Base-by-base conservation (phyloP, 2,113 vertebrate genomes). In the Boulengerochromis microlepis region DNA sequence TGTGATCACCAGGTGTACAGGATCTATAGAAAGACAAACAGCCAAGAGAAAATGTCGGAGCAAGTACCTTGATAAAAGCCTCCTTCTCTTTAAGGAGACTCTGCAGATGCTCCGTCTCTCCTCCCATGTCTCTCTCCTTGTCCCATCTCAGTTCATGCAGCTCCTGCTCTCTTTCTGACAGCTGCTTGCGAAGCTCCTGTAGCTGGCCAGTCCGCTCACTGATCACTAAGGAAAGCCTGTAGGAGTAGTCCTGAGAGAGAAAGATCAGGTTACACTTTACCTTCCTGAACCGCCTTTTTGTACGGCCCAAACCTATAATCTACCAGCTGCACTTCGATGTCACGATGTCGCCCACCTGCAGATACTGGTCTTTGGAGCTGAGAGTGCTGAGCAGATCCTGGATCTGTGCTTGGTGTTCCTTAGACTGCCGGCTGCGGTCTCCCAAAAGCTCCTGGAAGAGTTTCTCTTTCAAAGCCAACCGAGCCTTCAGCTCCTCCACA, bases 401-500 rank as follows among this genome's bases (percentile, higher is more conserved):
- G 64, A 98, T 92, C 93, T 98, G 98, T 10, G 94, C 89, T 84
- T 97, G 97, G 2, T 98, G 97, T 40, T 99, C 97, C 86, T 94
- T 74, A 0, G 95, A 90, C 74, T 97, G 97, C 11, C 42, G 93
- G 91, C 94, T 97, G 24, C 96, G 95, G 84, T 98, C 97, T 0
- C 94, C 96, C n/a, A 99, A 94, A 45, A 98, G 94, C 53, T 98
- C 98, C 95, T 98, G 97, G 81, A 99, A 97, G 95, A 99, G 96
- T 82, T 96, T 96, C 85, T 99, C 98, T 83, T 98, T 99, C 7
- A 95, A 94, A 29, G 96, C 96, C 19, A 99, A 96, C 6, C 96
- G 97, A 66, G 97, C 91, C 88, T 97, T 97, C 64, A 99, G 95
- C 91, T 98, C 97, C 83, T 98, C 97, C 2, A 97, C 93, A 2